A percentile compares a stretch with the other conserved stretches of the same genome.
These are phyloP conservation scores for Tragelaphus eurycerus DNA, from an alignment of 2,797 vertebrate genomes.

Conservation along the genomic window DNA sequence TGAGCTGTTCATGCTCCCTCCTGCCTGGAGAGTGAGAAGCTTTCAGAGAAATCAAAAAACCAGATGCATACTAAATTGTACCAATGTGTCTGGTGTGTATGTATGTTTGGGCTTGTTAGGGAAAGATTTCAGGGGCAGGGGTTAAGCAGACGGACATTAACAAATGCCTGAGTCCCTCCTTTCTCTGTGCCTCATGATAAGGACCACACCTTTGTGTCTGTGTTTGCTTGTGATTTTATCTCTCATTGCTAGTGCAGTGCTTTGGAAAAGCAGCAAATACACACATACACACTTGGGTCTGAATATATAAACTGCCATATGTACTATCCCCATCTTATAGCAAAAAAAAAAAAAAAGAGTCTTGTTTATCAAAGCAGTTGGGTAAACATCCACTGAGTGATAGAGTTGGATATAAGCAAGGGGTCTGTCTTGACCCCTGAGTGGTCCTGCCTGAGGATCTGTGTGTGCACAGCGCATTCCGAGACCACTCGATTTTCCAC, in stretches of 20 bases:
- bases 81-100: fast-evolving
- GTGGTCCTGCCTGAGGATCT: neutral
- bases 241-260: neutral
- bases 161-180: neutral
- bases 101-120: neutral
- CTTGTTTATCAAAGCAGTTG: neutral
- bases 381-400: neutral
- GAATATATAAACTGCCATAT: too few species aligned
- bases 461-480: neutral
- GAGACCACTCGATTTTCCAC: neutral
- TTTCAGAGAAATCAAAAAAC: neutral
- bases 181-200: neutral
- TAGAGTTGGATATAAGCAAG: neutral
- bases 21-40: neutral
- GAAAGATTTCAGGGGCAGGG: neutral
- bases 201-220: neutral
- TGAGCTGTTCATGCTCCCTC: neutral
- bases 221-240: neutral
- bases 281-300: neutral
- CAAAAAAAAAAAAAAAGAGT: neutral
- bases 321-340: neutral
- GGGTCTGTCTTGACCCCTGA: neutral
- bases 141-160: too few species aligned
- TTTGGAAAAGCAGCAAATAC: neutral
- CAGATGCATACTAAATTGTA: neutral